phyloP scores from a whole-genome alignment of 1,140 invertebrate species.

The Drosophila nigrodunni region DNA sequence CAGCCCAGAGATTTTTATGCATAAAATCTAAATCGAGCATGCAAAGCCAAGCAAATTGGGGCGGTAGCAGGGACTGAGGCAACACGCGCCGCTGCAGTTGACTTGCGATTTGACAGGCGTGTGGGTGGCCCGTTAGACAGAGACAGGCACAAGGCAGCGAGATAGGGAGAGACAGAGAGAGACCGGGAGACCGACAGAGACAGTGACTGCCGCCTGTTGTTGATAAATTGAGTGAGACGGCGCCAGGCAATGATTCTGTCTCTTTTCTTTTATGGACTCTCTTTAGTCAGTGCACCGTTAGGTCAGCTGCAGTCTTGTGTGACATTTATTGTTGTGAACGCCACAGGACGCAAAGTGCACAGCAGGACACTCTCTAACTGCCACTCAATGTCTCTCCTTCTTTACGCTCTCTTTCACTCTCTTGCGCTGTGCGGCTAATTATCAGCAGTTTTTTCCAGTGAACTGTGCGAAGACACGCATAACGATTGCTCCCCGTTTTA shows the following conservation, averaged over 20 bases:
- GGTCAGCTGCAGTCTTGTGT: constrained; percentile 45
- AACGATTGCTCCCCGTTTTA: constrained; percentile 9
- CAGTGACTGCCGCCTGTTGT: constrained; percentile 46
- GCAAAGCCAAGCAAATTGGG: not conserved
- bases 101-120: constrained; percentile 70
- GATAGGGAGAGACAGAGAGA: not conserved
- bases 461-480: constrained; percentile 63
- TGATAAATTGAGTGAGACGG: constrained; percentile 55
- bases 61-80: constrained; percentile 20
- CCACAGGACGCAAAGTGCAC: constrained; percentile 52
- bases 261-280: not conserved
- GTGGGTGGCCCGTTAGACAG: constrained; percentile 47
- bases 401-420: constrained; percentile 30
- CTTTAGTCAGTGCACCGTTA: constrained; percentile 36
- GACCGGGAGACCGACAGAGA: constrained; percentile 9
- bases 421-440: constrained; percentile 64
- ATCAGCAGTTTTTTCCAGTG: constrained; percentile 63
- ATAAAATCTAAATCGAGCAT: constrained; percentile 81
- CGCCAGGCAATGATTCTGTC: constrained; percentile 16
- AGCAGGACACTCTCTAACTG: constrained; percentile 18
- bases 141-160: not conserved
- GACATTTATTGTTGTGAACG: constrained; percentile 48
- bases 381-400: not conserved
- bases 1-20: constrained; percentile 68
- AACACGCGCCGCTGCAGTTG: constrained; percentile 76